Base-by-base conservation (phyloP, 1,140 invertebrate genomes). In the Physella acuta region DNA sequence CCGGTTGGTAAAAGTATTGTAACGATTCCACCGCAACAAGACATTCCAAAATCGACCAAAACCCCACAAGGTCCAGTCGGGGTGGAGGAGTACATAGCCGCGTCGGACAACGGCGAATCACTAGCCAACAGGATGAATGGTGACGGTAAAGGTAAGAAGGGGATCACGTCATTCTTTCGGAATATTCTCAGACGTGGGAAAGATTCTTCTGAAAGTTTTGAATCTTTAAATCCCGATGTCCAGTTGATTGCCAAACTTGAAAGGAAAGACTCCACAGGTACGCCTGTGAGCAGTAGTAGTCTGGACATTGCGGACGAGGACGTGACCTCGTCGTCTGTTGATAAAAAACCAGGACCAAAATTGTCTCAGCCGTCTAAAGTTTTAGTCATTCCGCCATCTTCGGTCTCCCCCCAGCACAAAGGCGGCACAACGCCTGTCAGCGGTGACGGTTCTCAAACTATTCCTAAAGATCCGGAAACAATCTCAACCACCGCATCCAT, bases 81-180 rank as follows among this genome's bases (percentile, higher is more conserved):
- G n/a, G 51, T 63, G 63, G 72, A 52, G 62, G 55, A 55, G 20
- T 51, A 60, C 63, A 31, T 61, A 56, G 16, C 64, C 2, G 5
- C 28, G 51, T 56, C 53, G 64, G 26, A 65, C 59, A 14, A 14
- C 20, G 20, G 11, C 17, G 44, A 64, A 24, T 49, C 24, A 44
- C n/a, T n/a, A 5, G 14, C 44, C 31, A 64, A 37, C 39, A 36
- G 58, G 56, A 37, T 53, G 30, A 51, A 68, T 44, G 31, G 70
- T 0, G 65, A 70, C 37, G 73, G 65, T 4, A 73, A 75, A 65
- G 52, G 30, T 3, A 71, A 79, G 66, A 72, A 77, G 59, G 78
- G 79, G 0, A 75, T 81, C 24, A 77, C 78, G 0, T 78, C 77
- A 1, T 81, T 82, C 60, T 82, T 82, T 63, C 71, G 73, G 53